Percentiles rank a stretch among this genome's conserved stretches.
Evolutionary conservation across 2,113 vertebrate genomes (phyloP).

Genomic region (Erythrolamprus reginae): DNA sequence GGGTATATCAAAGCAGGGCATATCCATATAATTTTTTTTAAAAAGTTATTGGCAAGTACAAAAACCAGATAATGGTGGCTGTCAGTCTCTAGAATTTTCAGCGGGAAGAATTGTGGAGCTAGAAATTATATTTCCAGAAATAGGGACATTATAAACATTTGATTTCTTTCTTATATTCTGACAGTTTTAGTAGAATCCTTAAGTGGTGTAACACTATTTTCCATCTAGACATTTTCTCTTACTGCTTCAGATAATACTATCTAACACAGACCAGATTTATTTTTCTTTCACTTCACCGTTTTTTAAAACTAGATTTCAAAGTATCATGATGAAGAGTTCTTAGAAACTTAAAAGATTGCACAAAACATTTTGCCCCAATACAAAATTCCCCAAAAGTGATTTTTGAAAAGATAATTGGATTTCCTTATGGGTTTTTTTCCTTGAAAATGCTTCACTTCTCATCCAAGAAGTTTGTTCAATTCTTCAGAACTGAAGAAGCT

Average conservation of each 20-base stretch:
- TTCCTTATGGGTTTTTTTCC: no score
- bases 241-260: neutral
- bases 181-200: neutral
- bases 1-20: neutral
- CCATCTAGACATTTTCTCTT: neutral
- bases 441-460: neutral
- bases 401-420: no score
- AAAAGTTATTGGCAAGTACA: neutral
- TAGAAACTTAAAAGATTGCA: neutral
- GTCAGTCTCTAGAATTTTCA: no score
- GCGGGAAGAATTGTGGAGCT: neutral
- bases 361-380: neutral
- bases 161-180: neutral
- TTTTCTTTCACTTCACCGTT: no score
- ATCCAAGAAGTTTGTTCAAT: neutral
- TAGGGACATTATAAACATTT: neutral
- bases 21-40: neutral
- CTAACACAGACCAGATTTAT: neutral
- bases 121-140: neutral
- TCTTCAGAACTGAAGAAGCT: neutral
- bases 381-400: no score
- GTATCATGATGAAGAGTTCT: neutral
- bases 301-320: neutral
- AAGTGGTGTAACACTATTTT: neutral
- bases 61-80: no score